A percentile compares a stretch with the other conserved stretches of the same genome.
Evolutionary conservation across 1,140 invertebrate genomes (phyloP).

Genomic region (Oryzaephilus surinamensis): DNA sequence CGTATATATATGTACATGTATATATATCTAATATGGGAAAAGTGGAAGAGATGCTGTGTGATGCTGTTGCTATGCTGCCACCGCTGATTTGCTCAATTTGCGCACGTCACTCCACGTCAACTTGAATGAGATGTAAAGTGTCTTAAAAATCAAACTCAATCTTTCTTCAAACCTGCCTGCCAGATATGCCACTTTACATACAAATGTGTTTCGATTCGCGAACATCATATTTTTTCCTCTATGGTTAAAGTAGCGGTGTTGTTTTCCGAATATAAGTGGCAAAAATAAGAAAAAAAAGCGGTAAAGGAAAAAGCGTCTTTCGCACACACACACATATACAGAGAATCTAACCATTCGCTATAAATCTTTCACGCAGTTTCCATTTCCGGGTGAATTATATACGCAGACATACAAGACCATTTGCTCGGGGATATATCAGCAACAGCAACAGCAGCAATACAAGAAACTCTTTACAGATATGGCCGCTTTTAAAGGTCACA

Average conservation of each 20-base stretch:
- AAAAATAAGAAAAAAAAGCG: too few species aligned
- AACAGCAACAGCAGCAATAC: too few species aligned
- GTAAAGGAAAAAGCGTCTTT: too few species aligned
- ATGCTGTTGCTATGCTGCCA: slow-evolving; percentile 23
- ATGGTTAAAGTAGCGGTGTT: too few species aligned
- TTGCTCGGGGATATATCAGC: slow-evolving; percentile 10
- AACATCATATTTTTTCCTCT: too few species aligned
- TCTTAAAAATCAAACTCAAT: slow-evolving; percentile 37
- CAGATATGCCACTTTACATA: slow-evolving; percentile 24
- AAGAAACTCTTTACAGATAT: too few species aligned
- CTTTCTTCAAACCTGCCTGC: slow-evolving; percentile 25
- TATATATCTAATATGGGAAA: too few species aligned
- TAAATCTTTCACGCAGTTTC: slow-evolving; percentile 20
- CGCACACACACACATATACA: slow-evolving; percentile 5
- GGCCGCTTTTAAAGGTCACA: too few species aligned
- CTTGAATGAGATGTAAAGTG: slow-evolving; percentile 34
- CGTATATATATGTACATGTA: too few species aligned
- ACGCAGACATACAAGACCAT: slow-evolving; percentile 11
- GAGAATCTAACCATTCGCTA: slow-evolving; percentile 8
- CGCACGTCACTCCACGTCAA: slow-evolving; percentile 33
- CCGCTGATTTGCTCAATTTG: slow-evolving; percentile 35
- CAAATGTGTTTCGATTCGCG: slow-evolving; percentile 23
- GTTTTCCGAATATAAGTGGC: too few species aligned
- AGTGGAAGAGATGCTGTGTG: too few species aligned
- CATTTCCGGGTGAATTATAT: slow-evolving; percentile 18